These are phyloP conservation scores for Ormyrus nitidulus DNA, from an alignment of 2,888 invertebrate genomes.

Conservation along the genomic window DNA sequence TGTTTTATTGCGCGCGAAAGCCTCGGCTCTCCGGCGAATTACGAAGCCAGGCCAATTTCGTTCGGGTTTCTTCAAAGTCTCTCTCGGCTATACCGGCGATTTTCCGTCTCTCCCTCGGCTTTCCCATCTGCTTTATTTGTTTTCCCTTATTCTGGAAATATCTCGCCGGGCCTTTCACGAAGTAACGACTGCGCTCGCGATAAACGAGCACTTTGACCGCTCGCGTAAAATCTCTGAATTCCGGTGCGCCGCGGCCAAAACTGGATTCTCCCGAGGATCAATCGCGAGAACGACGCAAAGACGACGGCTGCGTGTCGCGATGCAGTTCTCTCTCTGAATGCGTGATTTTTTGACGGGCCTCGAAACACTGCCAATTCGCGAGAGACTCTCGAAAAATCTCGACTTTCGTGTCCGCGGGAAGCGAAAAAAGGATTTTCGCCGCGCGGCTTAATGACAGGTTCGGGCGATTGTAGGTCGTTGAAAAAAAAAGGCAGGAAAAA, in stretches of 20 bases:
- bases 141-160: not conserved
- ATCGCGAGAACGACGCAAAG: constrained; percentile 41
- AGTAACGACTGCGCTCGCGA: constrained; percentile 52
- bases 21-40: too few relatives aligned
- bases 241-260: constrained; percentile 48
- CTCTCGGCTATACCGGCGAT: not conserved
- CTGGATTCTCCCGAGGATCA: constrained; percentile 55
- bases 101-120: constrained; percentile 8
- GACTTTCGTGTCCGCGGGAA: not conserved
- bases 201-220: constrained; percentile 59
- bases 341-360: constrained; percentile 39
- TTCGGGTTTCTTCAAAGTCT: too few relatives aligned
- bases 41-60: too few relatives aligned
- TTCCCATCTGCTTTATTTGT: not conserved
- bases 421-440: not conserved
- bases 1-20: too few relatives aligned
- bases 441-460: not conserved
- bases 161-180: constrained; percentile 51
- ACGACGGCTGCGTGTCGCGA: constrained; percentile 7
- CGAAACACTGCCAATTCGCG: not conserved
- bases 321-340: not conserved
- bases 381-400: constrained; percentile 20
- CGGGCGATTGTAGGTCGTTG: not conserved
- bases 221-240: constrained; percentile 59
- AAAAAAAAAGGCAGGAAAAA: not conserved